Conservation (phyloP, 2,113 vertebrate species). For the Siniperca knerii region DNA sequence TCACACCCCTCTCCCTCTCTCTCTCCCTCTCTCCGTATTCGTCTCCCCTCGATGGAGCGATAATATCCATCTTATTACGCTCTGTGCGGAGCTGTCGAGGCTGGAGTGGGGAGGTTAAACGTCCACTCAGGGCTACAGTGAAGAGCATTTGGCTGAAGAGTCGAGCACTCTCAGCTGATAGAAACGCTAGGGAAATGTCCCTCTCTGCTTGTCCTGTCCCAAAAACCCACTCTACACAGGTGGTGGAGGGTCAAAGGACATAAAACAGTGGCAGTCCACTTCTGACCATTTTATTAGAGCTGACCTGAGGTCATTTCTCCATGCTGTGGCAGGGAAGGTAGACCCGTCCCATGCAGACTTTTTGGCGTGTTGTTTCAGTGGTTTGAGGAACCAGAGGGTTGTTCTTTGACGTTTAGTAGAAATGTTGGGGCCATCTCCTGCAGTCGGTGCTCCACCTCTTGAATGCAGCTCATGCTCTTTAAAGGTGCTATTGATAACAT, state of each 20-base stretch:
- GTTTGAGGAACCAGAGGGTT: background rate
- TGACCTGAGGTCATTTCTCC: background rate
- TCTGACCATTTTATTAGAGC: background rate
- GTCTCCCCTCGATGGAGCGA: slow-evolving; percentile 19
- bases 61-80: slow-evolving; percentile 39
- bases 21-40: background rate
- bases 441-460: too few species aligned
- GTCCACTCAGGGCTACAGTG: slow-evolving; percentile 39
- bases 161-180: slow-evolving; percentile 15
- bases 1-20: background rate
- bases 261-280: background rate
- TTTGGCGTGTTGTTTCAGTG: background rate
- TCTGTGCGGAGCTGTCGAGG: slow-evolving; percentile 18
- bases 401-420: background rate
- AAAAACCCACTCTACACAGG: background rate
- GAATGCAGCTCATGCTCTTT: too few species aligned
- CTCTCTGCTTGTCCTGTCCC: background rate
- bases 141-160: slow-evolving; percentile 29
- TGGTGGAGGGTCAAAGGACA: slow-evolving; percentile 8
- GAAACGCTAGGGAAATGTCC: background rate
- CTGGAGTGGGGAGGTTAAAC: slow-evolving; percentile 49
- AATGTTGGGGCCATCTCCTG: too few species aligned
- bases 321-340: background rate
- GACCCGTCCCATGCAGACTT: background rate
- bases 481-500: too few species aligned